Evolutionary conservation across 2,888 invertebrate genomes (phyloP).

Genomic region (Caradrina clavipalpis): DNA sequence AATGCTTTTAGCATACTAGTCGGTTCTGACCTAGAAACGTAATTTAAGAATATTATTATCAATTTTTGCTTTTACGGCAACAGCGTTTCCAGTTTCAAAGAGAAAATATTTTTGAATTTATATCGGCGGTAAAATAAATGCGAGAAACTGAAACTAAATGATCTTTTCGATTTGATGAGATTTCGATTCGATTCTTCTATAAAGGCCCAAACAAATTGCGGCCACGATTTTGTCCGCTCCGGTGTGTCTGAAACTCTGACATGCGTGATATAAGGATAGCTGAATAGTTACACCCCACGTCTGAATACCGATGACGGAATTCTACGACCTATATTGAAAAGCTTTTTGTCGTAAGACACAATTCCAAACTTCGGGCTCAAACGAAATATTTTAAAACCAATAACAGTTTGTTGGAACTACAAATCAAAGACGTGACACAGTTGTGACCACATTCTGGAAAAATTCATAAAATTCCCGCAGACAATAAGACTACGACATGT

Average conservation of each 20-base stretch:
- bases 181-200: no score
- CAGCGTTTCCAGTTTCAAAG: background rate
- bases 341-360: background rate
- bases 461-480: conserved; percentile 5
- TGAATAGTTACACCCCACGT: background rate
- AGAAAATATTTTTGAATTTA: background rate
- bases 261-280: background rate
- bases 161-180: no score
- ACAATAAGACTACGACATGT: background rate
- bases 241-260: no score
- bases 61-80: background rate
- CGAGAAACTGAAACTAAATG: no score
- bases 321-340: background rate
- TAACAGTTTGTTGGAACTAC: background rate
- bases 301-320: background rate
- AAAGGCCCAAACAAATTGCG: no score
- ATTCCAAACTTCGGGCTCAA: background rate
- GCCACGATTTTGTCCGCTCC: no score
- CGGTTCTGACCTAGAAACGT: conserved; percentile 14
- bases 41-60: background rate
- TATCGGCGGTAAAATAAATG: no score
- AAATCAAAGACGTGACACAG: background rate
- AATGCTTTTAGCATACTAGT: conserved; percentile 24
- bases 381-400: background rate
- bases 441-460: background rate